These are phyloP conservation scores for Sphenopsis melanotis DNA, from an alignment of 2,797 vertebrate genomes.

Conservation along the genomic window DNA sequence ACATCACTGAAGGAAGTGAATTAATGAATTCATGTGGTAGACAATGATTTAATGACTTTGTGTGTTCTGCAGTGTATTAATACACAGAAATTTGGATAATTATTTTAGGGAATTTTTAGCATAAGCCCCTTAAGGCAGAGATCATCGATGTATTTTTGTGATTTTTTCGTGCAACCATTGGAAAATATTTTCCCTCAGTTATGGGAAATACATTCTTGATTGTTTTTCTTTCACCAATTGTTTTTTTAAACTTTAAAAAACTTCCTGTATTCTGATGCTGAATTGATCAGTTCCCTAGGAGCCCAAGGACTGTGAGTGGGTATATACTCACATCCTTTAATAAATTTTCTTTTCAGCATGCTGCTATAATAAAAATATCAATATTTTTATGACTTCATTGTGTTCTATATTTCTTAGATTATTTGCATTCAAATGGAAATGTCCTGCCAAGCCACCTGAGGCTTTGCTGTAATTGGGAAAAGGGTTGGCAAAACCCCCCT, in stretches of 20 bases:
- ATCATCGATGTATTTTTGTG: neutral
- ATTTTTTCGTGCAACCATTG: neutral
- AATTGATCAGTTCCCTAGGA: neutral
- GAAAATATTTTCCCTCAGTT: neutral
- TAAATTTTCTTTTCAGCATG: neutral
- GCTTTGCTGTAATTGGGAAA: neutral
- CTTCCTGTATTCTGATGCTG: neutral
- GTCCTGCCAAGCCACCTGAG: neutral
- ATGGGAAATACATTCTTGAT: neutral
- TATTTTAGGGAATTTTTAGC: neutral
- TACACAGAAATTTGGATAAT: neutral
- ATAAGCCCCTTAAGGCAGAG: neutral
- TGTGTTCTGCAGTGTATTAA: neutral
- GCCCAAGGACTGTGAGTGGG: neutral
- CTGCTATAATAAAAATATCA: neutral
- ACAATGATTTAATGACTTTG: constrained; percentile 5
- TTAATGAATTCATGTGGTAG: constrained; percentile 49
- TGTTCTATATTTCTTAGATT: neutral
- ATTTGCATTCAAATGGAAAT: neutral
- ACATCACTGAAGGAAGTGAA: constrained; percentile 16
- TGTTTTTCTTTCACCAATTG: neutral
- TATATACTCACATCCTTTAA: neutral
- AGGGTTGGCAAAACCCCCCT: neutral
- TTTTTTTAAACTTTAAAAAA: neutral
- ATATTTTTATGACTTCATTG: neutral